Evolutionary conservation across 1,140 invertebrate species (phyloP).

Genomic region (Armadillidium nasatum): DNA sequence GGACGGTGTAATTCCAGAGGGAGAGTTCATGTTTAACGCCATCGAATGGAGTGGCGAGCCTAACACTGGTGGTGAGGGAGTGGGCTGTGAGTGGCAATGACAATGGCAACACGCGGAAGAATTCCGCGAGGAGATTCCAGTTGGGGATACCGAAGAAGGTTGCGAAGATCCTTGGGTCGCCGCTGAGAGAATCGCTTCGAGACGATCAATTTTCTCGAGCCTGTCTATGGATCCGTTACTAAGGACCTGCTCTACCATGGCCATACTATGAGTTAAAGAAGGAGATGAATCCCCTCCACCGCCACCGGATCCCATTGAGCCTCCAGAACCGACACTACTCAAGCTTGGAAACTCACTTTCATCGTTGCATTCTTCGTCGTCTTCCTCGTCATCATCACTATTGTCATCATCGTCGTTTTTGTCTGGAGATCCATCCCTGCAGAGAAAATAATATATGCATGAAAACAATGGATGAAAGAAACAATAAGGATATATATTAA

Average conservation of each 20-base stretch:
- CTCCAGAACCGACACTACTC: conserved; percentile 44
- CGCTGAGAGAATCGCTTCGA: conserved; percentile 76
- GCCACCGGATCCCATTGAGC: conserved; percentile 28
- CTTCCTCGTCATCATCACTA: conserved; percentile 57
- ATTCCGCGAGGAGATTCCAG: neutral
- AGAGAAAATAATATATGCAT: neutral
- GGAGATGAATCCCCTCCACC: conserved; percentile 3
- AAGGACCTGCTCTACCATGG: conserved; percentile 74
- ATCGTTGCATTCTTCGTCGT: conserved; percentile 59
- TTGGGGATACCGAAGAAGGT: conserved; percentile 36
- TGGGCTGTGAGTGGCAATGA: conserved; percentile 38
- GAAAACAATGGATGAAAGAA: too few relatives aligned
- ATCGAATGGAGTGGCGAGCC: conserved; percentile 25
- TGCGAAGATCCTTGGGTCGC: conserved; percentile 55
- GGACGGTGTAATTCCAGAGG: conserved; percentile 29
- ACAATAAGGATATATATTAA: too few relatives aligned
- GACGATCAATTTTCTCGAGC: conserved; percentile 76
- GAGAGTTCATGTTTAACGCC: conserved; percentile 20
- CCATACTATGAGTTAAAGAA: conserved; percentile 77
- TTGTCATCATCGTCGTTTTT: conserved; percentile 45
- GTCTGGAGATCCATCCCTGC: conserved; percentile 39
- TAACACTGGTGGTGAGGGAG: conserved; percentile 23
- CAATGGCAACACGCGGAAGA: conserved; percentile 46
- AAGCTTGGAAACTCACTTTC: conserved; percentile 68
- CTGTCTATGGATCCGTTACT: conserved; percentile 76